These are phyloP conservation scores for Heliconius cydno DNA, from an alignment of 2,888 invertebrate genomes.

Conservation along the genomic window DNA sequence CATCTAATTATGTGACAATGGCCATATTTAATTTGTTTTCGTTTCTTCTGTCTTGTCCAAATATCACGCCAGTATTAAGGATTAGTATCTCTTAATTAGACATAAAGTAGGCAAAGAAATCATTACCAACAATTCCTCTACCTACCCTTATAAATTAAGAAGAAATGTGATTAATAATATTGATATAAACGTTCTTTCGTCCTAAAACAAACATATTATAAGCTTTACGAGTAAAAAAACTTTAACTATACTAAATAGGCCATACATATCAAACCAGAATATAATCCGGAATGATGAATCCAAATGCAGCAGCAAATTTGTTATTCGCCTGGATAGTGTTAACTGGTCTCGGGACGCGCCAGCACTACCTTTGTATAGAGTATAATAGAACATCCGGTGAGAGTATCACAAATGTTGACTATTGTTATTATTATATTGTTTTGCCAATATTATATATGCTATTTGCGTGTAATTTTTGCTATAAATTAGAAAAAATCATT, in stretches of 20 bases:
- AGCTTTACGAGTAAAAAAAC: neutral
- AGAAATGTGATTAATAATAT: no score
- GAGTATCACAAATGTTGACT: neutral
- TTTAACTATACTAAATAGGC: neutral
- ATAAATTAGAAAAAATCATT: no score
- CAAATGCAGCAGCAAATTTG: slow-evolving; percentile 14
- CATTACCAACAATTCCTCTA: no score
- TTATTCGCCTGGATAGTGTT: neutral
- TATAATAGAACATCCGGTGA: slow-evolving; percentile 1
- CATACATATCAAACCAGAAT: neutral
- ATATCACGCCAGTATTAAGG: no score
- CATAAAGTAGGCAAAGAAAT: no score
- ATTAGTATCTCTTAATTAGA: no score
- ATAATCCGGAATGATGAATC: slow-evolving; percentile 20
- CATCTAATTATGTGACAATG: neutral
- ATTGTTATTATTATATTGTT: neutral
- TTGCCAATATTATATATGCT: neutral
- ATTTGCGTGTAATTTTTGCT: no score
- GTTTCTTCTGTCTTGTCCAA: no score
- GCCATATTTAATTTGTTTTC: no score
- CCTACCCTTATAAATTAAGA: no score
- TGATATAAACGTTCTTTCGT: neutral
- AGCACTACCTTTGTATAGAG: slow-evolving; percentile 4
- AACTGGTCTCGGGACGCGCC: slow-evolving; percentile 20
- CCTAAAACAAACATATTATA: neutral